Conservation (phyloP, 1,140 invertebrate genomes). For the Ladona fulva region DNA sequence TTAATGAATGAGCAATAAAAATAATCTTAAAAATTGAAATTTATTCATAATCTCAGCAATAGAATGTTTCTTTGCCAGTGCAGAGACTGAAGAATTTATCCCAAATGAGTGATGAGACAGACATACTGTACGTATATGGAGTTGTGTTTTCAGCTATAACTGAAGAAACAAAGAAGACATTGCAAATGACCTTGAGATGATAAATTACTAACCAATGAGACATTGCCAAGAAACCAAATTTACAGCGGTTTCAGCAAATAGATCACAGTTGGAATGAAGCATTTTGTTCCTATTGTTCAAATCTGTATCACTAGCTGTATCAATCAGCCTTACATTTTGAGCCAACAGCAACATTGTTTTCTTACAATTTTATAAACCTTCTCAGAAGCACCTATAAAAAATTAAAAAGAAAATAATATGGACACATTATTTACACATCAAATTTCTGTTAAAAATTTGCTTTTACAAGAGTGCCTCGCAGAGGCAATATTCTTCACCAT, state of each 20-base stretch:
- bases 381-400: neutral
- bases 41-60: too few species aligned
- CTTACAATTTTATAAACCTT: neutral
- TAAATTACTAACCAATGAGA: neutral
- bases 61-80: too few species aligned
- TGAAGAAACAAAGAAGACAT: too few species aligned
- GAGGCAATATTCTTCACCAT: neutral
- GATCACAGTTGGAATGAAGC: neutral
- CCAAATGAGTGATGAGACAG: too few species aligned
- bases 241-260: neutral
- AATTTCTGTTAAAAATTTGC: neutral
- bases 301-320: neutral
- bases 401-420: neutral
- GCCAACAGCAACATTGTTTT: neutral
- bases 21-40: too few species aligned
- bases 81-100: too few species aligned
- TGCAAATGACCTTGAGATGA: too few species aligned
- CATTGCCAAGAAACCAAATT: neutral
- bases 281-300: neutral
- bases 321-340: neutral
- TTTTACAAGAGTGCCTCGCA: neutral
- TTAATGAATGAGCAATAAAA: too few species aligned
- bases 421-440: neutral
- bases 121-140: too few species aligned
- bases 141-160: too few species aligned